Base-by-base conservation (phyloP, 2,888 invertebrate genomes). In the Hofmannophila pseudospretella region DNA sequence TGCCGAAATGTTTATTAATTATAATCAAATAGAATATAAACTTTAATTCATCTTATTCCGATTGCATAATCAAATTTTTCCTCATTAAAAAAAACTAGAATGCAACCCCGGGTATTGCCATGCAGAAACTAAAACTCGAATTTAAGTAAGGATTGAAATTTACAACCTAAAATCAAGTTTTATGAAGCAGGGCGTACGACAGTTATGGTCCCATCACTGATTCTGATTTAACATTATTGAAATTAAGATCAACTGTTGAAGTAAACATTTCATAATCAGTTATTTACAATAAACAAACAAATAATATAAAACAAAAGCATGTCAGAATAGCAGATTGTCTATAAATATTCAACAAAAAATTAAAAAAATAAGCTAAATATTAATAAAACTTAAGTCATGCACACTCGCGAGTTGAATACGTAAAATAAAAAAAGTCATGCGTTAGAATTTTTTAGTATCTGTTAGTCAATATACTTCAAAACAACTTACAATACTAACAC, bases 21-120 rank as follows among this genome's bases (percentile, higher is more conserved):
- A 66, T 58, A 78, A 74, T 71, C 62, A 59, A 57, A 67, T 53
- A 58, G 45, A 57, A 49, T 64, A 60, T 63, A 66, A 61, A 50
- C 35, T 49, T 44, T 32, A 39, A 49, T 54, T 42, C 29, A 49
- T 63, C 67, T 58, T 54, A 67, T 67, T 23, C 56, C 69, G 82
- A 81, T 73, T 80, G 84, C 85, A 82, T 84, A 78, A 84, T 85
- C 84, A 81, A 72, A 77, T 78, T 85, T 86, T 85, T 84, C 75
- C 60, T 51, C 56, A 58, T 54, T n/a, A n/a, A 73, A 81, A 81
- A 79, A 86, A 81, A 78, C 67, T 66, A 66, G 78, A 78, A 84
- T 72, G 84, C 85, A 84, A 82, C 58, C 71, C 76, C 73, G 73
- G 79, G 76, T 68, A 74, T 78, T 80, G 80, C 81, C 84, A 85